Evolutionary conservation across 2,888 invertebrate genomes (phyloP), one percentile per base, ranked within the genome.

Genomic region (Byasa hedistus): DNA sequence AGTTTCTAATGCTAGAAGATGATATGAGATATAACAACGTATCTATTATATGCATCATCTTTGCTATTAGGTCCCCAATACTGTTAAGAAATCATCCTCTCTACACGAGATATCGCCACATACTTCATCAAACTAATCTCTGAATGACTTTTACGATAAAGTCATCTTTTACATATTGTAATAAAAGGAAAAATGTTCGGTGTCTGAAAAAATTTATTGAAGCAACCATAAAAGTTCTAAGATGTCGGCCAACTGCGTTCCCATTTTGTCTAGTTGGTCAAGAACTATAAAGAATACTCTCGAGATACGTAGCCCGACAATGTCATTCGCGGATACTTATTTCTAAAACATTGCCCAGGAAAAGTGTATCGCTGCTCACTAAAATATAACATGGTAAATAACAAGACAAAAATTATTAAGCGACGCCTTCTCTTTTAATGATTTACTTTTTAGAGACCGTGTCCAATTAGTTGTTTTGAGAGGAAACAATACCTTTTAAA

Each of bases 41-140:
- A 39, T 39, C 39, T 39, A 15, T 39, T 39, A 39, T 15, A 39
- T 3, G 39, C 15, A 12, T 39, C 39, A 39, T 39, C 15, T 39
- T 39, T 39, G 2, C 19, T 19, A 48, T 48, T n/a, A 5, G 48
- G n/a, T 7, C 48, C 19, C 48, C 19, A 19, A 48, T 7, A n/a
- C 5, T 48, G n/a, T 48, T 48, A 15, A n/a, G 54, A 23, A 23
- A 54, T 23, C 54, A 2, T 3, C 7, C 54, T 23, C 23, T 54
- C 23, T 54, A 10, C 12, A 23, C 10, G 39, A 39, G 15, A 39
- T 23, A 23, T 54, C 54, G 24, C 48, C 19, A 48, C 48, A 48
- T 48, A 48, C 48, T 48, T 48, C 48, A 80, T 82, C 80, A 83
- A 76, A 59, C 56, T 81, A 80, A 84, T 84, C 83, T 70, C 60